Percentiles rank a stretch among this genome's conserved stretches.
phyloP scores from a whole-genome alignment of 30 jellyfish, hydroid and myxozoan species.

The Aurelia sp. region DNA sequence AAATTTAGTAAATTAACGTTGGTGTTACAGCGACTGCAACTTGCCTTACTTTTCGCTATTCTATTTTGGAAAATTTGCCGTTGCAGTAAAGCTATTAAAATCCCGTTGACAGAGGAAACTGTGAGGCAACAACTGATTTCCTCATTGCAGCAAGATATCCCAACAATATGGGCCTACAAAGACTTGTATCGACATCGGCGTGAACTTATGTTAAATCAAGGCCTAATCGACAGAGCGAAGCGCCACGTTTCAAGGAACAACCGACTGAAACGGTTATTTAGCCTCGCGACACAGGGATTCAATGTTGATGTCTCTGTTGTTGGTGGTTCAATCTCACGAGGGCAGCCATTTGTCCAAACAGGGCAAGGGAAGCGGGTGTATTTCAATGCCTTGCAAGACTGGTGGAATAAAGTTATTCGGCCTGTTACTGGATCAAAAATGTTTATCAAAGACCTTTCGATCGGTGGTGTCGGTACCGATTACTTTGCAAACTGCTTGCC shows the following conservation, averaged over 20 bases:
- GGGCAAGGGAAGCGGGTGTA: conserved; percentile 73
- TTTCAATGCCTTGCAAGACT: conserved; percentile 63
- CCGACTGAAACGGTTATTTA: conserved; percentile 42
- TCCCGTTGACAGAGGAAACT: conserved; percentile 16
- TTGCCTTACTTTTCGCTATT: not conserved
- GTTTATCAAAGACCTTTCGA: conserved; percentile 53
- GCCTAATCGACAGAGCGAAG: conserved; percentile 70
- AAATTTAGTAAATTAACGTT: not conserved
- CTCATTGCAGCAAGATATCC: conserved; percentile 63
- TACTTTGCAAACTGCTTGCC: conserved; percentile 74
- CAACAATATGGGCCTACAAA: conserved; percentile 68
- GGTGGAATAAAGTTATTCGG: conserved; percentile 77
- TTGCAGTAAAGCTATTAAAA: not conserved
- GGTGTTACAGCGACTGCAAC: not conserved
- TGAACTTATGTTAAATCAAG: conserved; percentile 80
- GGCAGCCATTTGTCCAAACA: conserved; percentile 69
- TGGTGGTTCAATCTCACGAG: conserved; percentile 82
- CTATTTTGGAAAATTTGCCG: not conserved
- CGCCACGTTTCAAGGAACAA: conserved; percentile 29
- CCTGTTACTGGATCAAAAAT: conserved; percentile 68
- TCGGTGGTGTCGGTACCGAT: conserved; percentile 81
- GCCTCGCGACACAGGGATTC: conserved; percentile 57
- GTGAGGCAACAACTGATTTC: conserved; percentile 41
- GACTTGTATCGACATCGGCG: conserved; percentile 43
- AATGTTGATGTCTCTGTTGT: conserved; percentile 66